Evolutionary conservation across 1,140 invertebrate species (phyloP), one percentile per base, ranked within the genome.

Genomic region (Akabosia matsudoensis): DNA sequence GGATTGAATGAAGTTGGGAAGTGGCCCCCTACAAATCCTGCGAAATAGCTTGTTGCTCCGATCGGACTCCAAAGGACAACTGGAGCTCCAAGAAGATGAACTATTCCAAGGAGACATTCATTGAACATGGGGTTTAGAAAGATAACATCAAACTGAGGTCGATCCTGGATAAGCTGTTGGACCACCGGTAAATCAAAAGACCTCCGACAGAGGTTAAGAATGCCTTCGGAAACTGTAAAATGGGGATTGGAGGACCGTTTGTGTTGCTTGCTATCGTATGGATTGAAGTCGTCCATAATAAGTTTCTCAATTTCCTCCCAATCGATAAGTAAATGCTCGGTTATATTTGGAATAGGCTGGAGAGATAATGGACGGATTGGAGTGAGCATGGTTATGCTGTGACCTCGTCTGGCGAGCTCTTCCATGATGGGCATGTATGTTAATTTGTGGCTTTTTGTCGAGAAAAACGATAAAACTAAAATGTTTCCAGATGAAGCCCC

Each of bases 121-220:
- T 75, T 75, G 30, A 75, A 75, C 22, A 75, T 18, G 0, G 74
- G 74, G 14, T 75, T 52, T 0, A 75, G 3, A 30, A 75, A 70
- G 1, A 75, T 70, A 61, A 75, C 14, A 26, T 75, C 74, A 31
- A 75, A 75, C 18, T 45, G 7, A n/a, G n/a, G n/a, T 45, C 18
- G 7, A 3, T 70, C 7, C 37, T 70, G 16, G 14, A 70, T 4
- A 13, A 75, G 22, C 18, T 2, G 24, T 30, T 51, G 31, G 14
- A 75, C 74, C 7, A 70, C 30, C 18, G 74, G 74, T n/a, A 45
- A 16, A 0, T 75, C 74, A 31, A 34, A 75, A 16, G 67, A 33
- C 14, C 45, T 0, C 18, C 34, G 18, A 67, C 74, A 75, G 4
- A 70, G 13, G 4, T 71, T n/a, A n/a, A n/a, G n/a, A n/a, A n/a